Evolutionary conservation across 2,113 vertebrate species (phyloP).

Genomic region (Ptilonorhynchus violaceus): DNA sequence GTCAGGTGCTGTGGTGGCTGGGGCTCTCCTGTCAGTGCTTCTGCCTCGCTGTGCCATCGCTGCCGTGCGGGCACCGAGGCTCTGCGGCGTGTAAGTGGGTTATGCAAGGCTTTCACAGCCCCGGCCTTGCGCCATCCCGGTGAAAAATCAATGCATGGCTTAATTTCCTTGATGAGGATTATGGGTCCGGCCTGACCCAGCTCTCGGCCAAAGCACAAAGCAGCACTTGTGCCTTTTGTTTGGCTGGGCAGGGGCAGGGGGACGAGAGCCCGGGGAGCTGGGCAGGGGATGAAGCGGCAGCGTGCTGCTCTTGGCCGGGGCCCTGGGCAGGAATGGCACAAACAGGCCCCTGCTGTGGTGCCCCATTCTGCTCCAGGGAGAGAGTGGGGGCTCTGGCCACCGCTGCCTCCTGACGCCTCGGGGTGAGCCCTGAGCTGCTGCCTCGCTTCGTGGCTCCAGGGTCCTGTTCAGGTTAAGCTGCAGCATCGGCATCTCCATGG

Average conservation of each 20-base stretch:
- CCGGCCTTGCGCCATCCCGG: neutral
- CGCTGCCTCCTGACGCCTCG: accelerated
- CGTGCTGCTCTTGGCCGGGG: neutral
- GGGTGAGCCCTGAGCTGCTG: neutral
- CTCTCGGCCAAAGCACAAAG: neutral
- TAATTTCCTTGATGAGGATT: neutral
- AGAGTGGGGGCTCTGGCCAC: accelerated
- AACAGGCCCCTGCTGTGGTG: neutral
- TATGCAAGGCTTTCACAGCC: neutral
- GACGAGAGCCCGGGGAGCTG: accelerated
- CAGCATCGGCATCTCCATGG: accelerated
- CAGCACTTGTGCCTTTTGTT: neutral
- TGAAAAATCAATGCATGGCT: neutral
- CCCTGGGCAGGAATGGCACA: too few relatives aligned
- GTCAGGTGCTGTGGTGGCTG: neutral
- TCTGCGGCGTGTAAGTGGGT: neutral
- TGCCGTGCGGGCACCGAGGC: neutral
- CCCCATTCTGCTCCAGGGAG: accelerated
- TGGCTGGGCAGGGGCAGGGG: neutral
- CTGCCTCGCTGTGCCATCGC: neutral
- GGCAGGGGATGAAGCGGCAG: accelerated
- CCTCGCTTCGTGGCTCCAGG: accelerated
- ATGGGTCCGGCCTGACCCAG: neutral
- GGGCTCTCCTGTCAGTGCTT: neutral
- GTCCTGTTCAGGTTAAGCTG: accelerated